These are phyloP conservation scores for Cotesia congregata DNA, from an alignment of 2,888 invertebrate genomes.

Conservation along the genomic window DNA sequence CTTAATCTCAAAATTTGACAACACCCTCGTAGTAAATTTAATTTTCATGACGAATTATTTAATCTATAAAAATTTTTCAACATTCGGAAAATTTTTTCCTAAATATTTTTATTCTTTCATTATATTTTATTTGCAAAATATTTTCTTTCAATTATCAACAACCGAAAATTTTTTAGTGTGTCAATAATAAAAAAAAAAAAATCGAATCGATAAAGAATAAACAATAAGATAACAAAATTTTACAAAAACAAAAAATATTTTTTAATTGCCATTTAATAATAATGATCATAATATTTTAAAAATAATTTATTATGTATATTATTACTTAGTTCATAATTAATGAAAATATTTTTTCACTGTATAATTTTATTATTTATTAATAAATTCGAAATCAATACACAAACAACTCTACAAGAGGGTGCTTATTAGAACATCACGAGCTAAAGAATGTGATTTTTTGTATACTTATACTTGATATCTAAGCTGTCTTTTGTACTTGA, in stretches of 20 bases:
- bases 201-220: neutral
- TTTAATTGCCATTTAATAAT: neutral
- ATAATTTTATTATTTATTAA: constrained; percentile 5
- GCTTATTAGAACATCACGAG: neutral
- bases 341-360: neutral
- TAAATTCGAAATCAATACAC: neutral
- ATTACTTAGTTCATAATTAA: neutral
- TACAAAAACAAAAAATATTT: neutral
- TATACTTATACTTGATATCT: neutral
- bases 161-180: neutral
- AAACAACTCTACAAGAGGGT: neutral
- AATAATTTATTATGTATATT: neutral
- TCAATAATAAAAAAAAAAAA: neutral
- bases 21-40: too few species aligned
- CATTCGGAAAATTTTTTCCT: neutral
- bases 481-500: constrained; percentile 28
- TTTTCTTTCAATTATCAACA: neutral
- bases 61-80: neutral
- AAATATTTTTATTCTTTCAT: neutral
- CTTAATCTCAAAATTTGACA: too few species aligned
- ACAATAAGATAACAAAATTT: neutral
- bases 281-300: neutral
- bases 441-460: neutral
- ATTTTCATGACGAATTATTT: neutral
- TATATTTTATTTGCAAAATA: neutral